phyloP scores from a whole-genome alignment of 2,797 vertebrate species.

The Muscicapa comitata region DNA sequence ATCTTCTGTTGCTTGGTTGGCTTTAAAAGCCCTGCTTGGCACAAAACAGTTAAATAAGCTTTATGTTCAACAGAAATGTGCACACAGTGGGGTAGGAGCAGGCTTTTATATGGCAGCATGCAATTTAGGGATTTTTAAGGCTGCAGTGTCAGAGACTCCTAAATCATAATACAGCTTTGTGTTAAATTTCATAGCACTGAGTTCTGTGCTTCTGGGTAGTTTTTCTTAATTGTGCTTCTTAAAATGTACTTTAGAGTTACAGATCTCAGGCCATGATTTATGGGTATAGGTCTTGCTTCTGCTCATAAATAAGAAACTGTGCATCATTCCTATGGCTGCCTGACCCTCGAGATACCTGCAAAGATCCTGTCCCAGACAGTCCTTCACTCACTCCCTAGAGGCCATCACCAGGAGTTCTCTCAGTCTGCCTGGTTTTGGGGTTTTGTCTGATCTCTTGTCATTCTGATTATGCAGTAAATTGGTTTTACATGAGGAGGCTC shows the following conservation, averaged over 20 bases:
- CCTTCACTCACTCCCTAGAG: not conserved
- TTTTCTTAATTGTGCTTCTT: constrained; percentile 60
- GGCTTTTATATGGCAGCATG: not conserved
- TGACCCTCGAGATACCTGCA: not conserved
- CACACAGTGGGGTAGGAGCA: not conserved
- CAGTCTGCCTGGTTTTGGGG: not conserved
- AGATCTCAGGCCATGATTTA: not conserved
- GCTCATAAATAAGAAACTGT: not conserved
- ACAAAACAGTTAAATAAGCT: constrained; percentile 12
- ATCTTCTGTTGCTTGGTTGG: not conserved
- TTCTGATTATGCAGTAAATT: not conserved
- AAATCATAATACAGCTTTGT: constrained; percentile 52
- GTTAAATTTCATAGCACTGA: constrained; percentile 30
- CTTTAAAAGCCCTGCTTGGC: not conserved
- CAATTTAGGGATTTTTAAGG: constrained; percentile 51
- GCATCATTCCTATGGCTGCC: not conserved
- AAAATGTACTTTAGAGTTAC: constrained; percentile 39
- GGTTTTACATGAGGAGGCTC: not conserved
- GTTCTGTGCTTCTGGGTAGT: constrained; percentile 15
- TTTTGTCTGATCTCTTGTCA: not conserved
- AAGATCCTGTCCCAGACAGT: not conserved
- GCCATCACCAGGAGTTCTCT: not conserved
- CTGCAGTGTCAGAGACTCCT: constrained; percentile 16
- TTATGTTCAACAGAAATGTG: not conserved
- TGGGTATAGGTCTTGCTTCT: constrained; percentile 1